Conservation (phyloP, 2,797 vertebrate species). For the Carcharodon carcharias region DNA sequence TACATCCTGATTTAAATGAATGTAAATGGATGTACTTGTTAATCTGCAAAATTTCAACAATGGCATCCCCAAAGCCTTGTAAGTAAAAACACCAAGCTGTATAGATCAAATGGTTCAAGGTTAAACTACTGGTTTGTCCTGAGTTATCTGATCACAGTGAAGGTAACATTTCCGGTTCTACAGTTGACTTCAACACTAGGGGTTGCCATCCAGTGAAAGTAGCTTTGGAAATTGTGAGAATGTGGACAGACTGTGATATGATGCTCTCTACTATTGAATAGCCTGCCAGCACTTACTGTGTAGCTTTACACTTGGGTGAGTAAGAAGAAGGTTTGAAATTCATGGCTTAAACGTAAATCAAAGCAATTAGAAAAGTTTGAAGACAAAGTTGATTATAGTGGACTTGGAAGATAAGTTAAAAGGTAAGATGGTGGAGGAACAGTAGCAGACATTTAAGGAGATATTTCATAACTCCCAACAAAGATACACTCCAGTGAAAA, state of each 20-base stretch:
- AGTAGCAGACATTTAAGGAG: too few relatives aligned
- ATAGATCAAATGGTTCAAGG: background rate
- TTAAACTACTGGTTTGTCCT: background rate
- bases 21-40: background rate
- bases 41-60: background rate
- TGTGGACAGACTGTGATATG: background rate
- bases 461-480: too few relatives aligned
- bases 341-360: too few relatives aligned
- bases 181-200: background rate
- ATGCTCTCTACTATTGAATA: too few relatives aligned
- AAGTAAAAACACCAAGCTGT: background rate
- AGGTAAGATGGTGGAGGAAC: too few relatives aligned
- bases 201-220: background rate
- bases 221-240: background rate
- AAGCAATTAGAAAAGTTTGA: too few relatives aligned
- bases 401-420: too few relatives aligned
- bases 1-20: background rate
- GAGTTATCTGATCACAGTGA: background rate
- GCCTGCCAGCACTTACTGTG: too few relatives aligned
- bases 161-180: background rate
- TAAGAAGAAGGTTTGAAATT: too few relatives aligned
- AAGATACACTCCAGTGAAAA: too few relatives aligned
- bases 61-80: background rate
- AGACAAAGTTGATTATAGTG: too few relatives aligned
- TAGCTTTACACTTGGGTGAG: too few relatives aligned